These are phyloP conservation scores for Hypotaenidia okinawae DNA, from an alignment of 2,797 vertebrate genomes.

Conservation along the genomic window DNA sequence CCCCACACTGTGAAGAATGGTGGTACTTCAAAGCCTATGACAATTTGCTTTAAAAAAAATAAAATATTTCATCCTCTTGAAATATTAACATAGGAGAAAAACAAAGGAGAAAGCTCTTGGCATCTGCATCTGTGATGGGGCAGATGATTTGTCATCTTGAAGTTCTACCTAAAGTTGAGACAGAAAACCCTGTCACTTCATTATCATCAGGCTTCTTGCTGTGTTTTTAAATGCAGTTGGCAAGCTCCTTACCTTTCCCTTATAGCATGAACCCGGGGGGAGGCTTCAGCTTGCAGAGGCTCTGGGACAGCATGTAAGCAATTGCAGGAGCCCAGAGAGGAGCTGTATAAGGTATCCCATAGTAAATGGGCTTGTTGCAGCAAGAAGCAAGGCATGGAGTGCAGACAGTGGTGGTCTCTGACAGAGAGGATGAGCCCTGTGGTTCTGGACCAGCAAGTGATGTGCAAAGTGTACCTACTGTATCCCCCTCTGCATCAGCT, in stretches of 20 bases:
- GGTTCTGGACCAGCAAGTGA: not conserved
- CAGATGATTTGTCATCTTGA: not conserved
- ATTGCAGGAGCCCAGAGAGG: not conserved
- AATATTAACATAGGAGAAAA: slow-evolving; percentile 3
- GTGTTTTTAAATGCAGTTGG: not conserved
- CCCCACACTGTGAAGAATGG: not conserved
- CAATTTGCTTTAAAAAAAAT: not conserved
- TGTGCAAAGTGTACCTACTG: not conserved
- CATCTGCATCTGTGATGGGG: not conserved
- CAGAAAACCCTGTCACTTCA: not conserved
- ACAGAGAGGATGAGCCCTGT: rapidly evolving
- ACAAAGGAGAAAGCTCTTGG: not conserved
- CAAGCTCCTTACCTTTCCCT: not conserved
- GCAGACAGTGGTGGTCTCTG: not conserved
- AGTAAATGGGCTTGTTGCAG: not conserved
- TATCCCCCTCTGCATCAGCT: not conserved
- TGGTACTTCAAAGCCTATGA: slow-evolving; percentile 37
- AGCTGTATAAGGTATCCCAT: not conserved
- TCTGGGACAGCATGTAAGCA: not conserved
- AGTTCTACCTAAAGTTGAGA: not conserved
- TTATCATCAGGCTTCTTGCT: not conserved
- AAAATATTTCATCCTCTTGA: not conserved
- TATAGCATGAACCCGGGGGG: not conserved
- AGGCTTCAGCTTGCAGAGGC: not conserved
- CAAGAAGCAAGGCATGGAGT: not conserved